phyloP scores from a whole-genome alignment of 2,113 vertebrate species.

The Vanacampus margaritifer region DNA sequence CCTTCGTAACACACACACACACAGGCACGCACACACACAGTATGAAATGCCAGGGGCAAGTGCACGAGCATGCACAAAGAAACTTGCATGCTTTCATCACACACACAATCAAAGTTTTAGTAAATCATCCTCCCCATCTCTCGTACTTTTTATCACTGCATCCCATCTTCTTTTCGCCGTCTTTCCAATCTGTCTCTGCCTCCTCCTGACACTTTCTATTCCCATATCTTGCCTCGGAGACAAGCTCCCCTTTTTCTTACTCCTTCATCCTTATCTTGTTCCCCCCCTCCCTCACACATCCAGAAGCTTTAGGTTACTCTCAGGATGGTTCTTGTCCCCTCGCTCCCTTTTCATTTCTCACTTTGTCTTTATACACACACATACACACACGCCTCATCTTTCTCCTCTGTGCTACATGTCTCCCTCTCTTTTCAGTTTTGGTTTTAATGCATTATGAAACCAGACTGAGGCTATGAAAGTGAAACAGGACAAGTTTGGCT shows the following conservation, averaged over 20 bases:
- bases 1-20: slow-evolving; percentile 32
- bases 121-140: slow-evolving; percentile 61
- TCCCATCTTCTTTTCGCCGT: slow-evolving; percentile 63
- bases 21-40: not conserved
- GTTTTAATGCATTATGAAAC: slow-evolving; percentile 74
- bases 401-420: slow-evolving; percentile 28
- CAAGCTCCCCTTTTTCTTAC: slow-evolving; percentile 41
- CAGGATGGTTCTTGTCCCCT: slow-evolving; percentile 41
- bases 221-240: slow-evolving; percentile 57
- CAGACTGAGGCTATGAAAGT: slow-evolving; percentile 69
- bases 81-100: slow-evolving; percentile 26
- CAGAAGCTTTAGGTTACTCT: slow-evolving; percentile 61
- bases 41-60: slow-evolving; percentile 15
- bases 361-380: slow-evolving; percentile 12
- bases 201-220: slow-evolving; percentile 62
- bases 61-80: slow-evolving; percentile 12
- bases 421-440: slow-evolving; percentile 59
- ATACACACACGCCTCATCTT: slow-evolving; percentile 12
- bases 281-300: slow-evolving; percentile 44
- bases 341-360: slow-evolving; percentile 34
- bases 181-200: slow-evolving; percentile 56
- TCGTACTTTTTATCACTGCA: slow-evolving; percentile 52
- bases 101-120: slow-evolving; percentile 47
- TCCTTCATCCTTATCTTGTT: slow-evolving; percentile 61
- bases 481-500: slow-evolving; percentile 64